These are phyloP conservation scores for Microctonus hyperodae DNA, from an alignment of 2,888 invertebrate species.

Conservation along the genomic window DNA sequence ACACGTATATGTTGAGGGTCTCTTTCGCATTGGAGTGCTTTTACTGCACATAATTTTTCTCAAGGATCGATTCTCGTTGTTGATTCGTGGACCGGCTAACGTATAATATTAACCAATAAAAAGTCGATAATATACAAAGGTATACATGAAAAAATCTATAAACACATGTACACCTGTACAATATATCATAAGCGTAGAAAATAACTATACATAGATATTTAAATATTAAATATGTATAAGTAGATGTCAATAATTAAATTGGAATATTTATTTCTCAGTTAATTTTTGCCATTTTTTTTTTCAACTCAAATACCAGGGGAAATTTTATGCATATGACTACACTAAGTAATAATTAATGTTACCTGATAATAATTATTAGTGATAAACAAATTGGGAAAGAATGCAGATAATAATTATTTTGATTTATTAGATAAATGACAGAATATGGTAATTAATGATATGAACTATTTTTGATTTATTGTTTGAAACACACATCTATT, in stretches of 20 bases:
- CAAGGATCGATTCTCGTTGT: constrained; percentile 2
- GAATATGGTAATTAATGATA: too few relatives aligned
- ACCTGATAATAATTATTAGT: background rate
- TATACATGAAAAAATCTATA: background rate
- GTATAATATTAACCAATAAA: background rate
- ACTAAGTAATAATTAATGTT: constrained; percentile 6
- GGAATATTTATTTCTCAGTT: background rate
- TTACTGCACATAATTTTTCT: background rate
- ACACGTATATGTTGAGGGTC: background rate
- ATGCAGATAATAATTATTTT: background rate
- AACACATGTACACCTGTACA: too few relatives aligned
- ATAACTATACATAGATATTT: too few relatives aligned
- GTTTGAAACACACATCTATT: too few relatives aligned
- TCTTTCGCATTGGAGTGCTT: background rate
- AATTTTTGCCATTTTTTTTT: background rate
- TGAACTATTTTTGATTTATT: too few relatives aligned
- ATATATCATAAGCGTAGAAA: too few relatives aligned
- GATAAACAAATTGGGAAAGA: constrained; percentile 3
- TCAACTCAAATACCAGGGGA: background rate
- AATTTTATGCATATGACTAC: background rate
- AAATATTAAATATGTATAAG: too few relatives aligned
- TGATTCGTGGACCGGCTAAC: background rate
- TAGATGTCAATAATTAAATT: too few relatives aligned
- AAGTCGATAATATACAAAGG: background rate
- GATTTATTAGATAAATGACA: background rate